Evolutionary conservation across 2,888 invertebrate genomes (phyloP).

Genomic region (Tribolium freemani): DNA sequence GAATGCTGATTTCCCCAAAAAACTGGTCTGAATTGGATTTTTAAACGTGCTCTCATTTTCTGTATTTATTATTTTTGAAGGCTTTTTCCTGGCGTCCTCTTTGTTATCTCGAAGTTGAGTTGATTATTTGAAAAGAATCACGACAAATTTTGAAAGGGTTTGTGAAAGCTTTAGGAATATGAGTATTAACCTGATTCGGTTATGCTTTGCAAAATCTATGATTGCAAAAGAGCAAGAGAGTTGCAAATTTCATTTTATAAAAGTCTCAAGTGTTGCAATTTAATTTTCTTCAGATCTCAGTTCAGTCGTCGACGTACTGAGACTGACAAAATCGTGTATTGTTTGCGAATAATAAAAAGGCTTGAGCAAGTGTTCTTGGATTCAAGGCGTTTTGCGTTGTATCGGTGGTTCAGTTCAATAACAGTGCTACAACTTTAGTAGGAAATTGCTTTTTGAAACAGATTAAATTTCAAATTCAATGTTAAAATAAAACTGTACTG

Average conservation of each 20-base stretch:
- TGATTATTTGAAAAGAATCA: background rate
- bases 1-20: background rate
- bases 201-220: constrained; percentile 16
- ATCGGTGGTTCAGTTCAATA: constrained; percentile 25
- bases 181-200: background rate
- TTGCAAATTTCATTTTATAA: constrained; percentile 22
- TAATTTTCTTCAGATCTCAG: constrained; percentile 20
- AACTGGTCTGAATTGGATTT: background rate
- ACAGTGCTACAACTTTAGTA: constrained; percentile 13
- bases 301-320: constrained; percentile 23
- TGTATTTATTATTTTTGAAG: background rate
- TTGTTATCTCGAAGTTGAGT: background rate
- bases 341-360: constrained; percentile 31
- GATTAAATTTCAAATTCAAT: constrained; percentile 24
- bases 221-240: background rate
- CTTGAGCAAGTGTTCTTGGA: constrained; percentile 28
- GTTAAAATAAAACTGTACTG: constrained; percentile 16
- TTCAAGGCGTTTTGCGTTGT: constrained; percentile 25
- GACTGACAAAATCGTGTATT: constrained; percentile 23
- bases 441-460: constrained; percentile 14
- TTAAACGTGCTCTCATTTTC: background rate
- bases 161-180: background rate
- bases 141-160: background rate
- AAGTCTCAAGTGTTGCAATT: constrained; percentile 16
- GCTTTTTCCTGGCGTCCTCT: too few relatives aligned